Evolutionary conservation across 2,888 invertebrate genomes (phyloP), one percentile per base, ranked within the genome.

Genomic region (Hirtodrosophila histrioides): DNA sequence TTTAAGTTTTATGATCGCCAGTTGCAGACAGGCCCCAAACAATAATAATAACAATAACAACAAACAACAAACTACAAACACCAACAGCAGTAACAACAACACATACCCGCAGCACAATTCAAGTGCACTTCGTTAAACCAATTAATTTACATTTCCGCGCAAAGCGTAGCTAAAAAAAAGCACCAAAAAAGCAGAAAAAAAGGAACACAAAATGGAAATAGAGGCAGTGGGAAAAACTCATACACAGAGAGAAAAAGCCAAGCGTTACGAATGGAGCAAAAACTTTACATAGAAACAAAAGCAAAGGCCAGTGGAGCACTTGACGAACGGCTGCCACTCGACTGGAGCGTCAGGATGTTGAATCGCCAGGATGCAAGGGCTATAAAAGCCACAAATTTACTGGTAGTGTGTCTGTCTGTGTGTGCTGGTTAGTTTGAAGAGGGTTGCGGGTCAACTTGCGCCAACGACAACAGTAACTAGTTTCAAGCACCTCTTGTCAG

Each of bases 41-140:
- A 57, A 50, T 31, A 78, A 62, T 55, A 71, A 61, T 61, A 67
- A 53, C 31, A 65, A 72, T 49, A 62, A 60, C 11, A 54, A 60
- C 24, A 49, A 27, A 27, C 4, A 27, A 33, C 43, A 31, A 29
- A n/a, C n/a, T n/a, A n/a, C n/a, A n/a, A 45, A 0, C 41, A 64
- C 36, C 29, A 37, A 58, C 33, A 36, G 31, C 31, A 55, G 36
- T 29, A 57, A 56, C 27, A 46, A 48, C 48, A 75, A 27, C 39
- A 61, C 64, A 70, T 68, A 61, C 64, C 68, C 64, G 68, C 73
- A 69, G 84, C 41, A 67, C 63, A 73, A 74, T 72, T 84, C 56
- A 71, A 84, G 87, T 84, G 84, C 85, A 85, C 87, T 85, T 86
- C 75, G 84, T 85, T 86, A 79, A 78, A 85, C 85, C 84, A 85